Percentiles rank a stretch among this genome's conserved stretches.
phyloP scores from a whole-genome alignment of 1,140 invertebrate genomes.

The Cydia fagiglandana region DNA sequence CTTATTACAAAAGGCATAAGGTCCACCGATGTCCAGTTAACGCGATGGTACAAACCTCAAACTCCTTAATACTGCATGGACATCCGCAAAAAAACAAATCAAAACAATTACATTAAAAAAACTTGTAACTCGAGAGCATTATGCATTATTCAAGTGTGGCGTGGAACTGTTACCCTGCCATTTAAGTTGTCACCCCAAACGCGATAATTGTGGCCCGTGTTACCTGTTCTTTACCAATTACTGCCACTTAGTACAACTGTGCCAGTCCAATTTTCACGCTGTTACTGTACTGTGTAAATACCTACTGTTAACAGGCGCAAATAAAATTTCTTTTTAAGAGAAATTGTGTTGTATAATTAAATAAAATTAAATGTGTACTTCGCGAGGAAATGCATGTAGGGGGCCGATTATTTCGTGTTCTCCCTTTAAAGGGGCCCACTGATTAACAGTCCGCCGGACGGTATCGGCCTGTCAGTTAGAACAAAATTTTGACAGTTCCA shows the following conservation, averaged over 20 bases:
- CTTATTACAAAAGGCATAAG: too few species aligned
- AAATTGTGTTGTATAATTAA: not conserved
- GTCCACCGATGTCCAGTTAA: too few species aligned
- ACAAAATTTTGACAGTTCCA: too few species aligned
- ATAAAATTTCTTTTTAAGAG: not conserved
- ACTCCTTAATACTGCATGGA: too few species aligned
- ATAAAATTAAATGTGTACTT: not conserved
- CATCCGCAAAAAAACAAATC: too few species aligned
- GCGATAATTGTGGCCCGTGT: not conserved
- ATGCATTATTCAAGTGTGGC: not conserved
- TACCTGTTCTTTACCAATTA: not conserved
- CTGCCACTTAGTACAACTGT: not conserved
- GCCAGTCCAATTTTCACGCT: not conserved
- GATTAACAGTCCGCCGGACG: too few species aligned
- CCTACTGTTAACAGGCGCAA: slow-evolving; percentile 3
- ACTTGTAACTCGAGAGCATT: not conserved
- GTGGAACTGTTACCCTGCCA: not conserved
- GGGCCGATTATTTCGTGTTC: too few species aligned
- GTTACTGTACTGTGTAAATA: slow-evolving; percentile 1
- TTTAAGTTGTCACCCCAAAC: slow-evolving; percentile 4
- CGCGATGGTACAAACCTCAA: too few species aligned
- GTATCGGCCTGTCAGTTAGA: too few species aligned
- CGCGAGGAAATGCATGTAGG: not conserved
- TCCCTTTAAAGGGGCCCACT: too few species aligned
- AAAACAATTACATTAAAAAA: too few species aligned